These are phyloP conservation scores for Galerucella nymphaeae DNA, from an alignment of 2,888 invertebrate species.

Conservation along the genomic window DNA sequence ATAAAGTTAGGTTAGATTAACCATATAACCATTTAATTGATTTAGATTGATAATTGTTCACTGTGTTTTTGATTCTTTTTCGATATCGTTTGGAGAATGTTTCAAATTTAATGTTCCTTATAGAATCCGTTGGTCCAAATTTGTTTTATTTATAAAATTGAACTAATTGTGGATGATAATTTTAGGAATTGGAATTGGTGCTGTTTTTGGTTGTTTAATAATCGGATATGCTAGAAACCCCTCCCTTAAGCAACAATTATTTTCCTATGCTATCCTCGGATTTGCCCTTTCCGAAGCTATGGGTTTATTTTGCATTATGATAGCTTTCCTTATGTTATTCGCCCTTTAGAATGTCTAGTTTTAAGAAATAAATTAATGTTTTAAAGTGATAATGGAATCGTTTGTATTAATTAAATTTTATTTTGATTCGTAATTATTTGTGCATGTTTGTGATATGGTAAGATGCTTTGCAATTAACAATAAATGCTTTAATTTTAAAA, in stretches of 20 bases:
- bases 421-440: neutral
- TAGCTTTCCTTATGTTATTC: conserved; percentile 96
- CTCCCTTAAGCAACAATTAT: conserved; percentile 96
- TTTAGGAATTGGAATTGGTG: conserved; percentile 95
- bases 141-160: neutral
- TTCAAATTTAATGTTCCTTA: neutral
- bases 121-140: conserved; percentile 34
- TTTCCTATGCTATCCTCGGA: conserved; percentile 97
- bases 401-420: conserved; percentile 10
- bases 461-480: neutral
- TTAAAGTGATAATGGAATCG: conserved; percentile 26
- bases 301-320: conserved; percentile 99
- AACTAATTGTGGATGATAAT: conserved; percentile 29
- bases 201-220: conserved; percentile 96
- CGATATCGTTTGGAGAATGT: neutral
- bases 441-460: neutral
- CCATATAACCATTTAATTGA: no score
- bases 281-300: conserved; percentile 99
- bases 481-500: neutral
- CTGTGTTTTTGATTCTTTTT: no score
- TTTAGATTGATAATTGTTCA: no score
- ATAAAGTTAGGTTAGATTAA: no score
- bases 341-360: conserved; percentile 84
- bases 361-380: conserved; percentile 45
- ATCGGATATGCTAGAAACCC: conserved; percentile 97